A percentile compares a stretch with the other conserved stretches of the same genome.
Evolutionary conservation across 37 sponge, comb jelly and placozoan genomes (phyloP).

Genomic region (Halichondria panicea): DNA sequence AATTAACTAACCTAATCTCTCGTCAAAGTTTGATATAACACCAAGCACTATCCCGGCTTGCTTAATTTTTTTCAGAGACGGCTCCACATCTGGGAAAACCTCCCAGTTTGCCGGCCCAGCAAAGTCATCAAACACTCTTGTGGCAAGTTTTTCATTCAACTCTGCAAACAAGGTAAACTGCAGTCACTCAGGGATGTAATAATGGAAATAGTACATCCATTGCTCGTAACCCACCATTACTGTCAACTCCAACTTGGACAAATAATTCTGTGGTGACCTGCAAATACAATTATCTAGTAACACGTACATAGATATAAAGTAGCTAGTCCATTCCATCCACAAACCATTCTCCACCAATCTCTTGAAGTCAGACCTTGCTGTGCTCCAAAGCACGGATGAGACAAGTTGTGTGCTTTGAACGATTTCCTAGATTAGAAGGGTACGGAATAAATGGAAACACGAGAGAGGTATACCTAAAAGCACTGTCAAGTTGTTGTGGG

Average conservation of each 20-base stretch:
- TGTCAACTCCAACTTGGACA: background rate
- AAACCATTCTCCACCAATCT: slow-evolving; percentile 41
- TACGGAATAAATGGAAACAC: background rate
- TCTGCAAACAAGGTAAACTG: too few species aligned
- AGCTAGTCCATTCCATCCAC: background rate
- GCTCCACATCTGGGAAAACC: slow-evolving; percentile 31
- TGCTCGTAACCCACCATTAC: slow-evolving; percentile 6
- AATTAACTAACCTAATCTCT: slow-evolving; percentile 24
- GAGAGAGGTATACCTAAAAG: slow-evolving; percentile 10
- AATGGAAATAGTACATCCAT: background rate
- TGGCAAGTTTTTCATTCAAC: background rate
- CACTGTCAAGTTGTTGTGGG: slow-evolving; percentile 8
- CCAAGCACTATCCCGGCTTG: slow-evolving; percentile 14
- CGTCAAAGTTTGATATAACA: slow-evolving; percentile 61
- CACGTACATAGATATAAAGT: background rate
- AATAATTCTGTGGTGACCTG: slow-evolving; percentile 6
- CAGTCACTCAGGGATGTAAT: background rate
- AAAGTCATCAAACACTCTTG: slow-evolving; percentile 27
- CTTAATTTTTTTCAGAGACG: slow-evolving; percentile 12
- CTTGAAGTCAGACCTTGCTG: background rate
- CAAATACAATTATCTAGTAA: background rate
- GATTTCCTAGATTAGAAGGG: background rate
- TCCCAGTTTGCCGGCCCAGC: slow-evolving; percentile 19
- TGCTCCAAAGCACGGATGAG: slow-evolving; percentile 34
- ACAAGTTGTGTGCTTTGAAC: background rate